Conservation (phyloP, 2,113 vertebrate species). For the Thamnaconus septentrionalis region DNA sequence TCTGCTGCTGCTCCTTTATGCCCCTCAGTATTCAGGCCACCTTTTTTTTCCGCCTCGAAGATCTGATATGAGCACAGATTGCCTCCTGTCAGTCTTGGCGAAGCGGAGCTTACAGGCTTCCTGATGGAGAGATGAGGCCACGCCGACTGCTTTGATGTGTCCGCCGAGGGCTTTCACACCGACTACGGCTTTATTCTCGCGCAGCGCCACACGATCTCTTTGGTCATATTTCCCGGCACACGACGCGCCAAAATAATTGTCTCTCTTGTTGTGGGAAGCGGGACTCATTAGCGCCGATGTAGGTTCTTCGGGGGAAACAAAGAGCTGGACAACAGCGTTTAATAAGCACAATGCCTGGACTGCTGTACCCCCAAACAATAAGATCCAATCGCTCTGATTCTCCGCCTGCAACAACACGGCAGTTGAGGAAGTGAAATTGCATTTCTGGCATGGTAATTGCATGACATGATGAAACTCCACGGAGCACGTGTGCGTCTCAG, state of each 20-base stretch:
- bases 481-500: too few relatives aligned
- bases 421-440: slow-evolving; percentile 35
- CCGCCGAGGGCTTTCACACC: slow-evolving; percentile 39
- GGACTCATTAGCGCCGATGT: background rate
- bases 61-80: slow-evolving; percentile 61
- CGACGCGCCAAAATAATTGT: too few relatives aligned
- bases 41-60: slow-evolving; percentile 42
- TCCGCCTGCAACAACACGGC: background rate
- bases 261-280: too few relatives aligned
- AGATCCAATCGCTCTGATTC: slow-evolving; percentile 13
- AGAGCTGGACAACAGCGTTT: background rate
- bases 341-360: too few relatives aligned
- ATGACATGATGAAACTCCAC: too few relatives aligned
- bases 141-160: slow-evolving; percentile 51
- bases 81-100: slow-evolving; percentile 65
- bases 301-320: background rate
- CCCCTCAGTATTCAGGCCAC: slow-evolving; percentile 58
- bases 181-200: slow-evolving; percentile 34
- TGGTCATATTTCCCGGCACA: too few relatives aligned
- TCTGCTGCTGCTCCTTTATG: slow-evolving; percentile 32
- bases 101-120: slow-evolving; percentile 57
- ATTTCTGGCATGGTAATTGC: too few relatives aligned
- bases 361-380: too few relatives aligned
- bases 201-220: slow-evolving; percentile 22
- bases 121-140: slow-evolving; percentile 49